Conservation (phyloP, 2,113 vertebrate species). For the Sigmodon hispidus region DNA sequence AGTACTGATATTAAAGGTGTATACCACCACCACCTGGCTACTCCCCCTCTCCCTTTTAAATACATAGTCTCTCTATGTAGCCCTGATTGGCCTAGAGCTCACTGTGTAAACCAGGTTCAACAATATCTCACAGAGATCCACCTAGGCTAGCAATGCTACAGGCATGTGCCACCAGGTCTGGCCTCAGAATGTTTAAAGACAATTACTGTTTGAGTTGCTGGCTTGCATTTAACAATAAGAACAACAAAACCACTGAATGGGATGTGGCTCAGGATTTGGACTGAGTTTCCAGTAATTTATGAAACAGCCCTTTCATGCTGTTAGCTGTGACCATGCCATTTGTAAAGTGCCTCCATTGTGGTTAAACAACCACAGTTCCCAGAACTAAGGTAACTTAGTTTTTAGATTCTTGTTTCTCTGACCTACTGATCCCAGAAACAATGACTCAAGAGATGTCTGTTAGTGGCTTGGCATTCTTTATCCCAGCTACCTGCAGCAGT, state of each 20-base stretch:
- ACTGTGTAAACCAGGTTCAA: neutral
- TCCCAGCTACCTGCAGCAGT: neutral
- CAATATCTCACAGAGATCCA: neutral
- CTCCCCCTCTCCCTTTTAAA: neutral
- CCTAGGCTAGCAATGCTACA: neutral
- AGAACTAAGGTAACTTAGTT: neutral
- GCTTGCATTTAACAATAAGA: neutral
- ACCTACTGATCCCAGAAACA: neutral
- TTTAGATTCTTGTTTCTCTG: neutral
- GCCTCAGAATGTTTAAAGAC: neutral
- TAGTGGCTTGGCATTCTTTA: neutral
- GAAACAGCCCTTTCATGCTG: neutral
- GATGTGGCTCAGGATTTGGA: neutral
- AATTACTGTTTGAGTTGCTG: neutral
- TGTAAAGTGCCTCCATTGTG: neutral
- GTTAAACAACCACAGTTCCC: neutral
- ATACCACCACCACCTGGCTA: neutral
- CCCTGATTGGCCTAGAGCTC: neutral
- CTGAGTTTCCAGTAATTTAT: neutral
- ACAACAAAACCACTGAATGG: neutral
- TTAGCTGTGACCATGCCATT: neutral
- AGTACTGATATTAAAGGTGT: neutral
- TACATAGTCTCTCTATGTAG: neutral
- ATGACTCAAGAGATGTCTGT: neutral
- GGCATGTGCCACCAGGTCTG: neutral